Conservation (phyloP, 2,797 vertebrate species). For the Parauchenoglanis punctatus region DNA sequence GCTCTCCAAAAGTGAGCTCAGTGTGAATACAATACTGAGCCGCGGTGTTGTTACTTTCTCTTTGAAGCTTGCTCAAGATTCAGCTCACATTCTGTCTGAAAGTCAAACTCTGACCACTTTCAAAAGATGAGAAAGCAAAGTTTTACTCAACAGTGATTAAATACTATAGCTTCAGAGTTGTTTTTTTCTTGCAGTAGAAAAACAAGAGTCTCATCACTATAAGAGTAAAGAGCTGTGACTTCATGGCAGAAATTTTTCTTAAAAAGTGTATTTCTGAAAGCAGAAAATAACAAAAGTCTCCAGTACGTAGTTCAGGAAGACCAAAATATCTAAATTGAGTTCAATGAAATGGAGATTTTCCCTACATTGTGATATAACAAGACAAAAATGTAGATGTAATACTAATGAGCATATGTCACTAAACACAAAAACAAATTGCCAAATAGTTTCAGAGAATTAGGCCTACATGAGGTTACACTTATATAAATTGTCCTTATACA, state of each 20-base stretch:
- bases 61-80: slow-evolving; percentile 71
- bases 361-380: neutral
- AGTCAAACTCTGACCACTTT: slow-evolving; percentile 43
- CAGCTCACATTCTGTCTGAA: slow-evolving; percentile 61
- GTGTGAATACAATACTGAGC: slow-evolving; percentile 50
- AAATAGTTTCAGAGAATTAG: neutral
- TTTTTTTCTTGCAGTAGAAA: neutral
- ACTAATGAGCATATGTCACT: neutral
- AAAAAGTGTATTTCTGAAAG: neutral
- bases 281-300: no score
- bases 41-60: slow-evolving; percentile 57
- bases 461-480: neutral
- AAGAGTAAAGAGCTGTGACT: no score
- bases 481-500: neutral
- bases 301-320: neutral
- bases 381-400: neutral
- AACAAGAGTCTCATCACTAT: neutral
- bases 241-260: neutral
- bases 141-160: slow-evolving; percentile 60
- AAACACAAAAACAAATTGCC: neutral
- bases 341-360: neutral
- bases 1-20: slow-evolving; percentile 21
- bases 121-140: slow-evolving; percentile 14
- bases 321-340: neutral
- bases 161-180: neutral